Evolutionary conservation across 2,888 invertebrate species (phyloP), one percentile per base, ranked within the genome.

Genomic region (Mesopsocus fuscifrons): DNA sequence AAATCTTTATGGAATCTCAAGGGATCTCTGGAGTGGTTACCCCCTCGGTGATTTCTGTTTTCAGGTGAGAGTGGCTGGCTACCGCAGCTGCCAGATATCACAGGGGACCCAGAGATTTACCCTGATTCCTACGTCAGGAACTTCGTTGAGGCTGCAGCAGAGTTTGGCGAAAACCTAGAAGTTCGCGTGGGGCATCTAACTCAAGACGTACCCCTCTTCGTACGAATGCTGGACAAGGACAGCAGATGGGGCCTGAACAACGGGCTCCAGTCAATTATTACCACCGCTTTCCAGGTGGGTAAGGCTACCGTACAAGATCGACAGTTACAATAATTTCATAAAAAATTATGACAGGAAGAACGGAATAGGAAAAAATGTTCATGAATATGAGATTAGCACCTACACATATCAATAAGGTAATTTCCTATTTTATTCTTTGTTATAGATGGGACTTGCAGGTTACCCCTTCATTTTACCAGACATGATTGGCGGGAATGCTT

Each of bases 221-320:
- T 80, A 0, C 68, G 85, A 34, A 81, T 87, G 74, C 65, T 82
- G 34, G 84, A 85, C 60, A 79, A 80, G 45, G 74, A 78, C 55
- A 76, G 81, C 0, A 64, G 62, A 33, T 79, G 77, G 77, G 71
- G 69, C 1, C 61, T 67, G 47, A 65, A 72, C 53, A 79, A 79
- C 56, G 84, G 85, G 0, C 62, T 85, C 0, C 60, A 72, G 2
- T 74, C 79, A 1, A 56, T 85, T 23, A 69, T 87, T 35, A 79
- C 84, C 0, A 75, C 79, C 1, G 65, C 79, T 1, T 56, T 82
- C 11, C 73, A 75, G 53, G 38, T 38, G 16, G n/a, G 38, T 18
- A 21, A n/a, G n/a, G n/a, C n/a, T n/a, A n/a, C n/a, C n/a, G n/a
- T n/a, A n/a, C n/a, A n/a, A n/a, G n/a, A n/a, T n/a, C n/a, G n/a